Evolutionary conservation across 2,888 invertebrate species (phyloP), one percentile per base, ranked within the genome.

Genomic region (Orthosia cruda): DNA sequence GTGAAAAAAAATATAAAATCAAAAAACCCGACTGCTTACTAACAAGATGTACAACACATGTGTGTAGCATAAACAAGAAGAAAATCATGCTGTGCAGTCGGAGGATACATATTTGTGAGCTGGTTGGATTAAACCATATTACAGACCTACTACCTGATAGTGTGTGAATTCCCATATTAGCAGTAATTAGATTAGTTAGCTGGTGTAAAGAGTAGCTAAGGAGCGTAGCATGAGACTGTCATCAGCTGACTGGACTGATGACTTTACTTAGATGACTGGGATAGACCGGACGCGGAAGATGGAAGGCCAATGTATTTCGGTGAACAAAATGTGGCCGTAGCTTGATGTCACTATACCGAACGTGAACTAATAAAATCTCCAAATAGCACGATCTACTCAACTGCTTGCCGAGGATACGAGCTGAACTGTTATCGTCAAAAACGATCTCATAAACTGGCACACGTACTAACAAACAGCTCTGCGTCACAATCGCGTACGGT

Each of bases 401-500:
- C 3, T 5, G 20, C 32, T 32, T 7, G 23, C 12, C n/a, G 15
- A 13, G 54, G 18, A 13, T 1, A 49, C n/a, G 18, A 54, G 13
- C 26, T 52, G 26, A 68, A 68, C 47, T n/a, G 20, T 13, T 71
- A 77, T 77, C 47, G n/a, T 32, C 54, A 26, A 54, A 26, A 69
- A 61, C 49, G 20, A 75, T 75, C 71, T 61, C 71, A 49, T 23
- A 49, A 75, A 75, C 79, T 69, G 59, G 59, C 59, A 49, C 75
- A 59, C 79, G 70, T 69, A 75, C 54, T 52, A 59, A 32, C 67
- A 61, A 68, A 76, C 80, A 79, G 71, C 15, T 71, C 61, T 52
- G 23, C 16, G 62, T 26, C 47, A 52, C 72, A 71, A 50, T 50
- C 49, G 76, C 16, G 57, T 71, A 71, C 52, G 58, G 47, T 71